Base-by-base conservation (phyloP, 2,113 vertebrate species). In the Solea solea region DNA sequence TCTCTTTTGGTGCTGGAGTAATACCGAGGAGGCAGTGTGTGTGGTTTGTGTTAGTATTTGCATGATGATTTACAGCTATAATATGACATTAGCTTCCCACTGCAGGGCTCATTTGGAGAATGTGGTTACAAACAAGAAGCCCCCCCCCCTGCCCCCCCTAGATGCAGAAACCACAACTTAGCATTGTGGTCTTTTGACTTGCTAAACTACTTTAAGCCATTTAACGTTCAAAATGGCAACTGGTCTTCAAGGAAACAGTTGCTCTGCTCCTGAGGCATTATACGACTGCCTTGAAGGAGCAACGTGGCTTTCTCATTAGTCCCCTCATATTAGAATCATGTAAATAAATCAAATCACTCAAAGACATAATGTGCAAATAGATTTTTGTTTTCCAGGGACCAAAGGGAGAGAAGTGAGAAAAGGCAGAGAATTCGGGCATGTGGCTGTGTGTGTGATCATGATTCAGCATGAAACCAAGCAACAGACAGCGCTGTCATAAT, bases 401-500 rank as follows among this genome's bases (percentile, higher is more conserved):
- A 7, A 67, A 52, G 28, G 45, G 50, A 78, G 56, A 41, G 49
- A 74, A 52, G 69, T 72, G 73, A 73, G 72, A 73, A 70, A 52
- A 66, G 77, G 71, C 46, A 58, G 59, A 25, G 64, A 74, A 25
- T 11, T 3, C 13, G 41, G 64, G 62, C 28, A 58, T 64, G 64
- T 64, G 59, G 55, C 64, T 34, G 34, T 34, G 34, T 74, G 55
- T 68, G 61, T 66, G 55, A 78, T 86, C 66, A 56, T 85, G 81
- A 88, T 85, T 90, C 80, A 89, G 82, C 74, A 79, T 71, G 85
- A 84, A 87, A 87, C 87, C 82, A 78, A 71, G 83, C 86, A 90
- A 86, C 88, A 86, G 75, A 83, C 86, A 79, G 78, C 65, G 16
- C 61, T 76, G 61, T 81, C 75, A 86, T 90, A 84, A 89, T 75